Conservation (phyloP, 2,888 invertebrate genomes). For the Gibbula magus region DNA sequence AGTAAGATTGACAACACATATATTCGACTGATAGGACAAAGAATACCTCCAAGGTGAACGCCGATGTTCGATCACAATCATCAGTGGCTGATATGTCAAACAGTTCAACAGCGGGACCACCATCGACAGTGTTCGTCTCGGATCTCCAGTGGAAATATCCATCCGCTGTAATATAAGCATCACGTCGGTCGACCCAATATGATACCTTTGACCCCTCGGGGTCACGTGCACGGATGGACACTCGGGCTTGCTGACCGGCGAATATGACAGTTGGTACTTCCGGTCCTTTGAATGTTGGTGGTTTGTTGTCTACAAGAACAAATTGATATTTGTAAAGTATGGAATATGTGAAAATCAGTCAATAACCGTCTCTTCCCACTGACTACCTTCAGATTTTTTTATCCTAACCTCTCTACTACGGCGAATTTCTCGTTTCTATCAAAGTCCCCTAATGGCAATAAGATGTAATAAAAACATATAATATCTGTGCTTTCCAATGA, state of each 20-base stretch:
- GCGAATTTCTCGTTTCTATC: too few relatives aligned
- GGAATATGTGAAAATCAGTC: too few relatives aligned
- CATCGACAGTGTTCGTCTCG: conserved; percentile 22
- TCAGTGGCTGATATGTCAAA: conserved; percentile 39
- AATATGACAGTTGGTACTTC: conserved; percentile 32
- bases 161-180: conserved; percentile 37
- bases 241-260: conserved; percentile 35
- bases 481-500: too few relatives aligned
- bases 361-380: too few relatives aligned
- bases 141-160: conserved; percentile 42
- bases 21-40: too few relatives aligned
- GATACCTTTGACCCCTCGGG: conserved; percentile 42
- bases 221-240: conserved; percentile 36
- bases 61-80: conserved; percentile 35
- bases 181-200: conserved; percentile 32
- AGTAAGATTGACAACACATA: too few relatives aligned
- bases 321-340: neutral
- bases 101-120: conserved; percentile 22
- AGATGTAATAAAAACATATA: too few relatives aligned
- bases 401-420: too few relatives aligned
- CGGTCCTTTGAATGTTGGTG: conserved; percentile 34
- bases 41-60: conserved; percentile 30
- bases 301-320: conserved; percentile 35
- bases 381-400: too few relatives aligned
- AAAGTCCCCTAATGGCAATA: too few relatives aligned